Percentiles rank a stretch among this genome's conserved stretches.
These are phyloP conservation scores for Amyelois transitella DNA, from an alignment of 1,140 invertebrate genomes.

Conservation along the genomic window DNA sequence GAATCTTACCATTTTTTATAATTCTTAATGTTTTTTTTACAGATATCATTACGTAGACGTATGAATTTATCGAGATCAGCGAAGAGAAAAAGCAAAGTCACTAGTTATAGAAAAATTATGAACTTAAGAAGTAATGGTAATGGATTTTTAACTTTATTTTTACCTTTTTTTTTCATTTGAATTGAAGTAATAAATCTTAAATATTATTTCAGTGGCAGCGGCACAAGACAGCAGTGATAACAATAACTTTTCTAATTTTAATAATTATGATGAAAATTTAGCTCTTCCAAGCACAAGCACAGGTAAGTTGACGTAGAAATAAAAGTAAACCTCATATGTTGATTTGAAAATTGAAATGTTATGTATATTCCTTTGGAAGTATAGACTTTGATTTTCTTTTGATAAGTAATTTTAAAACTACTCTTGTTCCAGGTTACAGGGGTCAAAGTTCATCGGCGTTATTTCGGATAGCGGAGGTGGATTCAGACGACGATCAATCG, in stretches of 20 bases:
- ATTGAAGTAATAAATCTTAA: constrained; percentile 4
- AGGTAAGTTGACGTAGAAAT: constrained; percentile 43
- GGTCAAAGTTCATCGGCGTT: constrained; percentile 68
- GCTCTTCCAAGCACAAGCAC: constrained; percentile 76
- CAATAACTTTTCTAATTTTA: constrained; percentile 47
- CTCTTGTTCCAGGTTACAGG: constrained; percentile 46
- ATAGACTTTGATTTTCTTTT: too few species aligned
- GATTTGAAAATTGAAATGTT: too few species aligned
- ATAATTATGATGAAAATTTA: constrained; percentile 58
- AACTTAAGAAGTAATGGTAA: constrained; percentile 57
- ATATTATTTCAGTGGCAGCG: constrained; percentile 30
- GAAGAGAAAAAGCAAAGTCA: constrained; percentile 64
- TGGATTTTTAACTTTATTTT: neutral
- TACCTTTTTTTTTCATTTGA: neutral
- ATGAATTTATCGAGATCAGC: constrained; percentile 52
- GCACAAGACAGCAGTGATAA: constrained; percentile 56
- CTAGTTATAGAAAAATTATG: constrained; percentile 49
- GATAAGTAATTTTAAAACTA: neutral
- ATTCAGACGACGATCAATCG: constrained; percentile 75
- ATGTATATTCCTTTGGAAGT: too few species aligned
- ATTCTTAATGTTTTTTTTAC: constrained; percentile 16
- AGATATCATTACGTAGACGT: constrained; percentile 58
- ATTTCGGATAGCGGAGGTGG: constrained; percentile 75
- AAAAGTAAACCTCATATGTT: too few species aligned
- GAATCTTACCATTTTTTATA: too few species aligned